Conservation (phyloP, 2,888 invertebrate genomes). For the Mythimna vitellina region DNA sequence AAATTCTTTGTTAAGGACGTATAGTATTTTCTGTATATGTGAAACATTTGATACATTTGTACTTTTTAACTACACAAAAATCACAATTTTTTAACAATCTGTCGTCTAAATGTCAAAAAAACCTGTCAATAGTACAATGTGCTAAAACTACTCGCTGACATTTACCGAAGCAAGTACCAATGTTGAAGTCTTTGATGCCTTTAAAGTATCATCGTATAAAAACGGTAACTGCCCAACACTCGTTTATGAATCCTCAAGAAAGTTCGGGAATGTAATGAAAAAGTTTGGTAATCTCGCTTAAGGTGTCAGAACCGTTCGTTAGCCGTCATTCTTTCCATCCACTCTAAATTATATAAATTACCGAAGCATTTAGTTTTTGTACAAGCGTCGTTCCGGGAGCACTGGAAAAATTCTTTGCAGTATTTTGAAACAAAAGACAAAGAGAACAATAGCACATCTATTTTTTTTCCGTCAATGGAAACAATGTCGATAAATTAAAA, state of each 20-base stretch:
- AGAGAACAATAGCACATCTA: constrained; percentile 68
- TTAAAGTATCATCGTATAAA: constrained; percentile 64
- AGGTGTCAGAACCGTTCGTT: constrained; percentile 81
- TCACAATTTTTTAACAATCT: not conserved
- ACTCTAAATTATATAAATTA: constrained; percentile 75
- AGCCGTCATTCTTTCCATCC: constrained; percentile 72
- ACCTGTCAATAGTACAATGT: not conserved
- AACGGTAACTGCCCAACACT: constrained; percentile 71
- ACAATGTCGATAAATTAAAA: constrained; percentile 73
- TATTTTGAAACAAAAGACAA: constrained; percentile 66
- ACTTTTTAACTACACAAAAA: not conserved
- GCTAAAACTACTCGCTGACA: constrained; percentile 22
- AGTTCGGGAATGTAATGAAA: constrained; percentile 72
- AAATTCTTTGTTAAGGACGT: constrained; percentile 13
- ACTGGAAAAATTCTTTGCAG: constrained; percentile 62
- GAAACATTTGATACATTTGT: not conserved
- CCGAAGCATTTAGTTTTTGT: constrained; percentile 73
- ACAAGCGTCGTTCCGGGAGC: constrained; percentile 49
- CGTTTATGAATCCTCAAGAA: constrained; percentile 69
- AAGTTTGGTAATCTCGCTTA: constrained; percentile 71
- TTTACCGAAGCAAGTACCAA: constrained; percentile 37
- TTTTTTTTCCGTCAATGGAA: constrained; percentile 54
- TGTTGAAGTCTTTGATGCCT: constrained; percentile 38
- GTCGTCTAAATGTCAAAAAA: not conserved
- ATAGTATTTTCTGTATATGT: not conserved